A percentile compares a stretch with the other conserved stretches of the same genome.
Evolutionary conservation across 2,113 vertebrate genomes (phyloP).

Genomic region (Hippopotamus amphibius): DNA sequence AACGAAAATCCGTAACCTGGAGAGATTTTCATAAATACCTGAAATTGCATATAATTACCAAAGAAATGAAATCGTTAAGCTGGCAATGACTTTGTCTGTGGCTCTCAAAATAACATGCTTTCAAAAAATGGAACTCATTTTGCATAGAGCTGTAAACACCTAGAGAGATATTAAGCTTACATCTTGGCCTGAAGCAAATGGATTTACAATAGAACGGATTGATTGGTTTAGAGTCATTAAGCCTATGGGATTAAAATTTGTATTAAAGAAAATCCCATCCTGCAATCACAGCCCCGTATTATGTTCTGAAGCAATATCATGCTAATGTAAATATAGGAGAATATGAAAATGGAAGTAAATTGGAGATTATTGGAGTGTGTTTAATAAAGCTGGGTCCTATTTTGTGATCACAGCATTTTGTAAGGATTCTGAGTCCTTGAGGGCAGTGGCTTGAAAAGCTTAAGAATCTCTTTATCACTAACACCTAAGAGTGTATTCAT

Average conservation of each 20-base stretch:
- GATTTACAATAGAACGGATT: neutral
- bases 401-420: fast-evolving
- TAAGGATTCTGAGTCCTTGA: too few relatives aligned
- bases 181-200: neutral
- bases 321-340: fast-evolving
- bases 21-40: neutral
- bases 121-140: neutral
- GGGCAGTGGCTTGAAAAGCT: too few relatives aligned
- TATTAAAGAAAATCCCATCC: neutral
- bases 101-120: neutral
- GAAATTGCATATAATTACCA: neutral
- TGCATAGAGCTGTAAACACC: neutral
- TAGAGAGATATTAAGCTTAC: neutral
- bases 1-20: neutral
- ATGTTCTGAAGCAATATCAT: neutral
- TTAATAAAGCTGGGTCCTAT: neutral
- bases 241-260: neutral
- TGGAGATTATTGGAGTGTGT: neutral
- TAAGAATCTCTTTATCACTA: fast-evolving
- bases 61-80: neutral
- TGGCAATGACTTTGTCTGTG: neutral
- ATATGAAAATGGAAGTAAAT: neutral
- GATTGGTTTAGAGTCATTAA: neutral
- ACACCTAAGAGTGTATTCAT: fast-evolving
- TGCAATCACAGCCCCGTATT: fast-evolving